Evolutionary conservation across 2,113 vertebrate genomes (phyloP).

Genomic region (Sterrhoptilus dennistouni): DNA sequence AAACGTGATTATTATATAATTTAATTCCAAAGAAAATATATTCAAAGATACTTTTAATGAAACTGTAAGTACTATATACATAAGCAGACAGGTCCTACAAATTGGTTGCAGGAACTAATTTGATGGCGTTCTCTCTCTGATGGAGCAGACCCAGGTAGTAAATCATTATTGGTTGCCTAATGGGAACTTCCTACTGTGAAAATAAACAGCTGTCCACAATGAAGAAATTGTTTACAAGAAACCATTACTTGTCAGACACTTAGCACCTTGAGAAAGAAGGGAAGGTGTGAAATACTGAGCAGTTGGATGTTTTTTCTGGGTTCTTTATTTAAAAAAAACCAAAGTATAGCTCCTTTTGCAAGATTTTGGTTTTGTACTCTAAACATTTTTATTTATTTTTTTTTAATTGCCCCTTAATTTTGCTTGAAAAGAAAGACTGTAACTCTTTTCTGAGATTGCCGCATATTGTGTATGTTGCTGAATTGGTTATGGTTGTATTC

Average conservation of each 20-base stretch:
- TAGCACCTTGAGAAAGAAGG: neutral
- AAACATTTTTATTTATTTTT: neutral
- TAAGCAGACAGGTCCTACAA: neutral
- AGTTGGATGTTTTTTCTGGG: neutral
- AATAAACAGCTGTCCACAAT: constrained; percentile 54
- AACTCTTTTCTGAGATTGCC: neutral
- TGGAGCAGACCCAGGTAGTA: constrained; percentile 22
- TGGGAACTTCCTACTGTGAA: constrained; percentile 43
- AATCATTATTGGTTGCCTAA: constrained; percentile 35
- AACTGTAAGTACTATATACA: neutral
- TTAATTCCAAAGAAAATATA: neutral
- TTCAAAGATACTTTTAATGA: neutral
- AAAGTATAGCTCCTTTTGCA: neutral
- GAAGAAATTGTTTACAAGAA: constrained; percentile 44
- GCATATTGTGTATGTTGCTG: neutral
- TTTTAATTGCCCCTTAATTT: neutral
- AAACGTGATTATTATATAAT: neutral
- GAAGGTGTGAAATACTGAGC: neutral
- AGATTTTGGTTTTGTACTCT: neutral
- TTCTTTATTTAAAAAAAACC: neutral
- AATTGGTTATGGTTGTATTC: neutral
- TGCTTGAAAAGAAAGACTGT: neutral
- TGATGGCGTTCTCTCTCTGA: neutral
- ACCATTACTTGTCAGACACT: neutral
- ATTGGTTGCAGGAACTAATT: constrained; percentile 2